Evolutionary conservation across 2,113 vertebrate species (phyloP).

Genomic region (Marcusenius ussheri): DNA sequence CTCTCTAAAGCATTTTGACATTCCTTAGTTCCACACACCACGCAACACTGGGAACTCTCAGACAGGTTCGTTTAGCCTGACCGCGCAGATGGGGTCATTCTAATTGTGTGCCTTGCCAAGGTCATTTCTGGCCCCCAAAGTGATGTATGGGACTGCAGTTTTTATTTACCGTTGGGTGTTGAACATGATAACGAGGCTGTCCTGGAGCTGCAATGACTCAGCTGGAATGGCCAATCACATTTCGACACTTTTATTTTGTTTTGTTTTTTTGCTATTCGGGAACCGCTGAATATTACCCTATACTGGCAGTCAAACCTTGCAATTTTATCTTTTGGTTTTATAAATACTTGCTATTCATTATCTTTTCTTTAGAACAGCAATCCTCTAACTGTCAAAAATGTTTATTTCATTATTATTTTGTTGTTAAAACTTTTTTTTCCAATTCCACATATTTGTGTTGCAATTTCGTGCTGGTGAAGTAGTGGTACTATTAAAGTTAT

Average conservation of each 20-base stretch:
- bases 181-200: neutral
- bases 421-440: neutral
- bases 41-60: neutral
- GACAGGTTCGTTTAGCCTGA: neutral
- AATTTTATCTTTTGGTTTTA: neutral
- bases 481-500: neutral
- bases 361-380: neutral
- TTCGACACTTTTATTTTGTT: neutral
- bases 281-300: neutral
- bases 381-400: neutral
- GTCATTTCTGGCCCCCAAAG: neutral
- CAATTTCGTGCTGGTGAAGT: neutral
- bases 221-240: neutral
- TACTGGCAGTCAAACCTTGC: neutral
- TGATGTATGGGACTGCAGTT: neutral
- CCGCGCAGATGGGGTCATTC: neutral
- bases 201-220: neutral
- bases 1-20: neutral
- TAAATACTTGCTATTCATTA: neutral
- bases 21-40: neutral
- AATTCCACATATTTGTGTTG: neutral
- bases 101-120: neutral
- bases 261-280: neutral
- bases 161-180: neutral
- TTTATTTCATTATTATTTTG: neutral